Percentiles rank a stretch among this genome's conserved stretches.
Evolutionary conservation across 2,888 invertebrate genomes (phyloP).

Genomic region (Drosophila pegasa): DNA sequence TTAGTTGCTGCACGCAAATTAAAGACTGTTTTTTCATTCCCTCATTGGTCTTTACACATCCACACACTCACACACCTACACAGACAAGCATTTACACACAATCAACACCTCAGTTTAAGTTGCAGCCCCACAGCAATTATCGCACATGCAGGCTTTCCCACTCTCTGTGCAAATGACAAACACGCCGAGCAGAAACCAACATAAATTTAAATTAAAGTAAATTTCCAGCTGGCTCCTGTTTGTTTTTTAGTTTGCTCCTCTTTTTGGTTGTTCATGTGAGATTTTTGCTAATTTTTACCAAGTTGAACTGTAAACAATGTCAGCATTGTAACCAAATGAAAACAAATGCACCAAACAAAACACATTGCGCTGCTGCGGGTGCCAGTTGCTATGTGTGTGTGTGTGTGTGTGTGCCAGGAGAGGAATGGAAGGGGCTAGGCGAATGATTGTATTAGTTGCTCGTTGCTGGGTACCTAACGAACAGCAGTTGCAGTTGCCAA

Average conservation of each 20-base stretch:
- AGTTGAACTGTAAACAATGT: constrained; percentile 81
- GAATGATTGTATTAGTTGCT: constrained; percentile 50
- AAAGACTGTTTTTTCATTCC: constrained; percentile 26
- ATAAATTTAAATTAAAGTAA: constrained; percentile 68
- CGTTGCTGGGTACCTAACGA: constrained; percentile 61
- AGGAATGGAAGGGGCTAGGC: not conserved
- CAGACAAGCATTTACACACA: constrained; percentile 3
- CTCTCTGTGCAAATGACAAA: not conserved
- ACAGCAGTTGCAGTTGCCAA: constrained; percentile 61
- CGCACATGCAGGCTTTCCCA: constrained; percentile 36
- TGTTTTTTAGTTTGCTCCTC: constrained; percentile 15
- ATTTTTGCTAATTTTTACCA: constrained; percentile 76
- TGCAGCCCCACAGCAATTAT: constrained; percentile 54
- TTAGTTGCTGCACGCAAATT: constrained; percentile 13
- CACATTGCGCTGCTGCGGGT: constrained; percentile 63
- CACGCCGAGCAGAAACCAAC: constrained; percentile 23
- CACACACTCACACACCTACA: not conserved
- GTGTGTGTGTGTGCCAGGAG: constrained; percentile 5
- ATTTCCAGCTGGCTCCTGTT: constrained; percentile 35
- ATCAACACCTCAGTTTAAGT: constrained; percentile 42
- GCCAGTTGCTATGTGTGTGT: constrained; percentile 12
- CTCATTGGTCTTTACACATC: constrained; percentile 5
- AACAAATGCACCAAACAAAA: constrained; percentile 79
- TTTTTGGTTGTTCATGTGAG: constrained; percentile 50
- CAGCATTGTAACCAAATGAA: constrained; percentile 76